Conservation (phyloP, 2,113 vertebrate genomes). For the Osmerus eperlanus region DNA sequence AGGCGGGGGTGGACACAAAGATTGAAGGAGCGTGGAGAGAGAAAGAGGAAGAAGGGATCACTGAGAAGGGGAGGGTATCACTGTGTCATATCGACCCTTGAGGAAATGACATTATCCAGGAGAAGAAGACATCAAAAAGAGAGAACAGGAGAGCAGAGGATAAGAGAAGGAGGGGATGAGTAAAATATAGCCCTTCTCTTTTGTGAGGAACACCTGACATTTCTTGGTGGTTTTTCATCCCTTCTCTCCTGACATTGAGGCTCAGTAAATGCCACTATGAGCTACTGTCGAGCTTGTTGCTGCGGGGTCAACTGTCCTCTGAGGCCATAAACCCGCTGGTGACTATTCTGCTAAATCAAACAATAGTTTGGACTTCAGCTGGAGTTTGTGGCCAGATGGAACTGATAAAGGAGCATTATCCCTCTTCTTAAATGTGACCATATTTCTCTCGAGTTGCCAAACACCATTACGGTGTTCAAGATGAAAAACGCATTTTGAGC, state of each 20-base stretch:
- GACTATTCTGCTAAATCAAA: too few relatives aligned
- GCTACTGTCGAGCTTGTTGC: slow-evolving; percentile 14
- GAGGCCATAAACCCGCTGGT: too few relatives aligned
- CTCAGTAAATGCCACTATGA: slow-evolving; percentile 53
- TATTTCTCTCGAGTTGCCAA: too few relatives aligned
- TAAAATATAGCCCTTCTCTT: slow-evolving; percentile 62
- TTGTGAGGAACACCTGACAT: slow-evolving; percentile 54
- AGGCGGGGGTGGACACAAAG: not conserved
- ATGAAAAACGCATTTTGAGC: too few relatives aligned
- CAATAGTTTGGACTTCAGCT: too few relatives aligned
- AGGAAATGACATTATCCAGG: slow-evolving; percentile 62
- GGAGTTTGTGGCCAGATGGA: too few relatives aligned
- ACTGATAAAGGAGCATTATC: too few relatives aligned
- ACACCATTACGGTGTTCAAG: too few relatives aligned
- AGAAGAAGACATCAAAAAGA: slow-evolving; percentile 40
- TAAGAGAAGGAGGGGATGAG: slow-evolving; percentile 30
- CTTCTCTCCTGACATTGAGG: slow-evolving; percentile 46
- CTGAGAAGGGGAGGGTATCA: slow-evolving; percentile 25
- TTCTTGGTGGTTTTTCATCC: slow-evolving; percentile 58
- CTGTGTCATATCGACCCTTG: slow-evolving; percentile 39
- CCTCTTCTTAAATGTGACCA: too few relatives aligned
- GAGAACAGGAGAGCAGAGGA: slow-evolving; percentile 32
- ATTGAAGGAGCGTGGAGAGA: too few relatives aligned
- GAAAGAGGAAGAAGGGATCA: too few relatives aligned
- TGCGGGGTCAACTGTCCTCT: too few relatives aligned